Base-by-base conservation (phyloP, 2,797 vertebrate species). In the Tolypeutes matacus region DNA sequence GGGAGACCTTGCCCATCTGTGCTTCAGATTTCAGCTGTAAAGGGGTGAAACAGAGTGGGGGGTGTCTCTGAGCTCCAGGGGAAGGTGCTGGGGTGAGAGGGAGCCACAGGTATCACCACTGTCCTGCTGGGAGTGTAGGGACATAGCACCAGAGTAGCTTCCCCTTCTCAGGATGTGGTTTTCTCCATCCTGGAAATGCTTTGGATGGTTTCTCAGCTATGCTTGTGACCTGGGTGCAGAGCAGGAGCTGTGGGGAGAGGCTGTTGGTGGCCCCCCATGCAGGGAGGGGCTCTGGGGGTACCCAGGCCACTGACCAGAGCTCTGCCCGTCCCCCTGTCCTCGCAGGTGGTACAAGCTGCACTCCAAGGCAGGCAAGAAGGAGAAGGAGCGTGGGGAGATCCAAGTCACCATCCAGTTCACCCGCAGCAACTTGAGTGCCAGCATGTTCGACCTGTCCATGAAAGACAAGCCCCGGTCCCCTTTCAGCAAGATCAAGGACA, bases 391-490 rank as follows among this genome's bases (percentile, higher is more conserved):
- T 0, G 99, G 99, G 0, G 99, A 99, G 98, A 99, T 99, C 85
- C 99, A 99, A 94, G 98, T 99, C 89, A 99, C 98, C 53, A 98
- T 99, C 87, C 99, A 99, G 98, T 99, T 99, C 97, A 99, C 99
- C 0, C 98, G 99, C 10, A 99, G 99, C 99, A 99, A 98, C 98
- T 97, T 99, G 92, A 99, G 99, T 0, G 99, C 99, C 98, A 99
- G 99, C 98, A 99, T 99, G 99, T 99, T 99, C 0, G 99, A 99
- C 98, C 99, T 99, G 5, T 99, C 99, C 36, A 96, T 99, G 96
- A 99, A 99, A 97, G 99, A 99, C 97, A 99, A 99, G 97, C 97
- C 98, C 0, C 98, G 98, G 70, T 99, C 99, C 0, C 99, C 99
- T 87, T 99, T 99, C 23, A 98, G 98, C 77, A 99, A 99, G 97